Evolutionary conservation across 37 sponge, comb jelly and placozoan genomes (phyloP).

Genomic region (Oopsacas minuta): DNA sequence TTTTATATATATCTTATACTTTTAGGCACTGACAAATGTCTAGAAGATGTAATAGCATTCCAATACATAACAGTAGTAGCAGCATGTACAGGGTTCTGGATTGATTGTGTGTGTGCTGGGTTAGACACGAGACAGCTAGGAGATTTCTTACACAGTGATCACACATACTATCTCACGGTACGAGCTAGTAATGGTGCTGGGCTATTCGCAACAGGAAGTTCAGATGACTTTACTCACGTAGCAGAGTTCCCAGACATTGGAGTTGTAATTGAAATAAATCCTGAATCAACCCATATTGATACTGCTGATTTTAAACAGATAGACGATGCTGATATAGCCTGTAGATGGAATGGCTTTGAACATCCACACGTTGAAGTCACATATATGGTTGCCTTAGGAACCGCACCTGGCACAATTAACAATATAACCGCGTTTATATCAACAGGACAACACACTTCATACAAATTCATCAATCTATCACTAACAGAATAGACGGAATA

Average conservation of each 20-base stretch:
- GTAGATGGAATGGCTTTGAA: background rate
- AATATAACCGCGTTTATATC: background rate
- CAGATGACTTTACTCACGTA: conserved; percentile 31
- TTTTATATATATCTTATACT: too few relatives aligned
- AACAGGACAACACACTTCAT: background rate
- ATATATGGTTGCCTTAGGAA: background rate
- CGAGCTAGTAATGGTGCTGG: conserved; percentile 34
- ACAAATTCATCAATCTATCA: conserved; percentile 23
- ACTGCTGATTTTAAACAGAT: background rate
- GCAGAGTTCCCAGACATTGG: background rate
- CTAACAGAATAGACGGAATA: conserved; percentile 23
- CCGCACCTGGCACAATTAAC: background rate
- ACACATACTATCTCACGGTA: conserved; percentile 46
- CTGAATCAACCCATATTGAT: background rate
- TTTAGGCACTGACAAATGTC: background rate
- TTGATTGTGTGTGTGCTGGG: background rate
- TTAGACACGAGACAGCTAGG: background rate
- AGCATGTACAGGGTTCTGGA: background rate
- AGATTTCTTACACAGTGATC: background rate
- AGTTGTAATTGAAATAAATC: background rate
- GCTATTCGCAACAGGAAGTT: conserved; percentile 26
- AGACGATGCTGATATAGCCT: background rate
- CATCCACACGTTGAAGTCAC: background rate
- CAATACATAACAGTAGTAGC: background rate
- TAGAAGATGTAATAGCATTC: background rate